These are phyloP conservation scores for Nothocercus nigrocapillus DNA, from an alignment of 2,113 vertebrate species.

Conservation along the genomic window DNA sequence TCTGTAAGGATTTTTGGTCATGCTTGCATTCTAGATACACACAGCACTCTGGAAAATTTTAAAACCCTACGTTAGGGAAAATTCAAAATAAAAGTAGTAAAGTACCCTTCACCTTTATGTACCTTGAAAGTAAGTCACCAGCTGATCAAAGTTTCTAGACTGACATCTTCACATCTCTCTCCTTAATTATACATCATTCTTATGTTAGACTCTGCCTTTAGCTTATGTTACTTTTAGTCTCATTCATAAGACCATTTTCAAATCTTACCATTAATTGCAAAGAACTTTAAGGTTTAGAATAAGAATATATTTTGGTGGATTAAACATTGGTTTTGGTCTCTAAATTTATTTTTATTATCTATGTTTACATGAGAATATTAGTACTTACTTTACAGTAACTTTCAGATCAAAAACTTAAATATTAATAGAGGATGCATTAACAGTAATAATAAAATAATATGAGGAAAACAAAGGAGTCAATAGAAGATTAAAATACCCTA, in stretches of 20 bases:
- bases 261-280: neutral
- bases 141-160: neutral
- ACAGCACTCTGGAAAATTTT: neutral
- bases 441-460: neutral
- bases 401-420: neutral
- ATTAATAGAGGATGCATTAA: neutral
- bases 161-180: neutral
- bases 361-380: neutral
- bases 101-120: fast-evolving
- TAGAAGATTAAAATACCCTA: neutral
- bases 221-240: neutral
- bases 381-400: neutral
- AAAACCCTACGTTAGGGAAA: neutral
- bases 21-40: neutral
- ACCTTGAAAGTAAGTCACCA: neutral
- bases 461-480: neutral
- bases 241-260: neutral
- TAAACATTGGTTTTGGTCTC: neutral
- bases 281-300: neutral
- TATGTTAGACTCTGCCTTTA: neutral
- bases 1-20: neutral
- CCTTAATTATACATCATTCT: neutral
- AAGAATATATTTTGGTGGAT: neutral
- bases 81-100: neutral
- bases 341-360: neutral